Conservation (phyloP, 2,797 vertebrate species). For the Thalassophryne amazonica region DNA sequence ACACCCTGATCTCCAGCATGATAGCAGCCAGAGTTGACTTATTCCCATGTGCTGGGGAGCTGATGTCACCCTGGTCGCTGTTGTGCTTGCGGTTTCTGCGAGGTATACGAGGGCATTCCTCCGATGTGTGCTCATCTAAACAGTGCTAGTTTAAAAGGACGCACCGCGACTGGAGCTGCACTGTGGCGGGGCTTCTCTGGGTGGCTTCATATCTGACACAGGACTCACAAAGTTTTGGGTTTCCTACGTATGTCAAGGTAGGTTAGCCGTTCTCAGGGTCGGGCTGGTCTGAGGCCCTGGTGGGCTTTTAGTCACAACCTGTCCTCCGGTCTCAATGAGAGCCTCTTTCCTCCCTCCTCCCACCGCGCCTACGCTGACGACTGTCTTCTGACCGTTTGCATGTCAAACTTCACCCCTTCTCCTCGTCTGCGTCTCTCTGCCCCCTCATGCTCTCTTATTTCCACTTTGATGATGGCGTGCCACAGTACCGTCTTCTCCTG, state of each 20-base stretch:
- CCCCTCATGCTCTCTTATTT: slow-evolving; percentile 32
- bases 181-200: slow-evolving; percentile 65
- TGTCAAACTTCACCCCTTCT: slow-evolving; percentile 40
- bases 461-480: slow-evolving; percentile 32
- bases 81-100: slow-evolving; percentile 75
- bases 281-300: slow-evolving; percentile 62
- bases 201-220: slow-evolving; percentile 75
- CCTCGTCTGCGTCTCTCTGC: slow-evolving; percentile 28
- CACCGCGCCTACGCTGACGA: slow-evolving; percentile 37
- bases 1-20: slow-evolving; percentile 13
- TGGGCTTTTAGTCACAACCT: slow-evolving; percentile 75
- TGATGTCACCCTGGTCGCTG: slow-evolving; percentile 61
- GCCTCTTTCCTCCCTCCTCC: slow-evolving; percentile 28
- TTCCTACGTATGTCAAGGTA: slow-evolving; percentile 82
- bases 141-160: slow-evolving; percentile 77
- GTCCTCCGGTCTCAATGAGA: slow-evolving; percentile 32
- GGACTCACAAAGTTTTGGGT: slow-evolving; percentile 67
- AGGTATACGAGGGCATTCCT: slow-evolving; percentile 77
- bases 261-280: slow-evolving; percentile 68
- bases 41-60: slow-evolving; percentile 64
- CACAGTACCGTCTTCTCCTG: slow-evolving; percentile 24
- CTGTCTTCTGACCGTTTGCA: slow-evolving; percentile 50
- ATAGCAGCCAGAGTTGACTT: slow-evolving; percentile 50
- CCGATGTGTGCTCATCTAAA: slow-evolving; percentile 79
- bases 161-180: slow-evolving; percentile 54